phyloP scores from a whole-genome alignment of 30 jellyfish, hydroid and myxozoan genomes.

The Phacellophora camtschatica region DNA sequence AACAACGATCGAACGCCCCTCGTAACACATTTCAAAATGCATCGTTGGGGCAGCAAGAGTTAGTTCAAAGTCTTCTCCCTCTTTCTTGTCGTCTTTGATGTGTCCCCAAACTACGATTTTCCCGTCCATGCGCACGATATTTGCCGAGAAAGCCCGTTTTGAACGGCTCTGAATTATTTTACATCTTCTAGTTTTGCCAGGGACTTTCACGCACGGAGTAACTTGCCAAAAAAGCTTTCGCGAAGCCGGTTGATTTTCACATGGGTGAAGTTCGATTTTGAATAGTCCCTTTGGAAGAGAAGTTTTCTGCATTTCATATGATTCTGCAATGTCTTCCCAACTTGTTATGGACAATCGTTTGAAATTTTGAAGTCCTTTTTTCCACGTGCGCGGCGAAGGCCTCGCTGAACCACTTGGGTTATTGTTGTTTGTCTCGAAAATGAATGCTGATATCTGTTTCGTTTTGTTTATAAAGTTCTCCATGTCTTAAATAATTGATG shows the following conservation, averaged over 20 bases:
- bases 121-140: constrained; percentile 29
- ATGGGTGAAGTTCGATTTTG: constrained; percentile 45
- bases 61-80: constrained; percentile 79
- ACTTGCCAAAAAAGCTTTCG: constrained; percentile 62
- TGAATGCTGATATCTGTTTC: constrained; percentile 49
- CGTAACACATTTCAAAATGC: neutral
- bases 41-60: constrained; percentile 28
- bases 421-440: constrained; percentile 47
- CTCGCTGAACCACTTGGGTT: constrained; percentile 12
- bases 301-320: constrained; percentile 27
- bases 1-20: neutral
- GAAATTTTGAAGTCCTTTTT: constrained; percentile 45
- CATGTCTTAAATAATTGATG: constrained; percentile 62
- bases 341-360: constrained; percentile 61
- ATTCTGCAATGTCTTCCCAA: constrained; percentile 70
- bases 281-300: constrained; percentile 18
- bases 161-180: constrained; percentile 57
- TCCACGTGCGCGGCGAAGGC: constrained; percentile 72
- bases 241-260: constrained; percentile 75
- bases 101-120: constrained; percentile 68
- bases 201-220: constrained; percentile 60
- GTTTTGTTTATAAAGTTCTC: constrained; percentile 62
- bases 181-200: constrained; percentile 79
- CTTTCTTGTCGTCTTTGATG: constrained; percentile 59
- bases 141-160: constrained; percentile 62